Percentiles rank a stretch among this genome's conserved stretches.
phyloP scores from a whole-genome alignment of 2,113 vertebrate species.

The Rana temporaria region DNA sequence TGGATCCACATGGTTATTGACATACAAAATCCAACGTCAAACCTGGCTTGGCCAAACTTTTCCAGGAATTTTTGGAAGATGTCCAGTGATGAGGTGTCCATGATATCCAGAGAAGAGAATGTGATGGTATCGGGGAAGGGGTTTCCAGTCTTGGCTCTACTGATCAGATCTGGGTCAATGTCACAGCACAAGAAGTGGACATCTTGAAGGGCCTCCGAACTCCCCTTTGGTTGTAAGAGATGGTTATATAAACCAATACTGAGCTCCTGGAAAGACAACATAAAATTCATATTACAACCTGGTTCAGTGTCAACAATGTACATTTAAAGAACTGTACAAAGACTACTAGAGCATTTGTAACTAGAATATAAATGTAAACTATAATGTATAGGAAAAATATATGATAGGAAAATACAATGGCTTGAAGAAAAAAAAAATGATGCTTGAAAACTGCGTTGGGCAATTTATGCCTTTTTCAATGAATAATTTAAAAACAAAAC shows the following conservation, averaged over 20 bases:
- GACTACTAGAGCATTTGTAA: no score
- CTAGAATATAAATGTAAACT: no score
- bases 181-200: conserved; percentile 87
- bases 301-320: no score
- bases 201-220: conserved; percentile 45
- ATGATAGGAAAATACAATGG: no score
- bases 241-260: conserved; percentile 87
- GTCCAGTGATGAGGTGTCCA: conserved; percentile 64
- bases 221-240: conserved; percentile 67
- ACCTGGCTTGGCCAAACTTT: conserved; percentile 72
- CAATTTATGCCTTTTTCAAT: no score
- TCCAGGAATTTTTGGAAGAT: conserved; percentile 74
- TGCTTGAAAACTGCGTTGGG: no score
- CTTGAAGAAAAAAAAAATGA: no score
- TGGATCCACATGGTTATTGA: conserved; percentile 98
- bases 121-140: conserved; percentile 79
- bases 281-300: no score
- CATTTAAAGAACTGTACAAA: no score
- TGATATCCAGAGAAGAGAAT: conserved; percentile 86
- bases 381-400: no score
- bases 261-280: conserved; percentile 77
- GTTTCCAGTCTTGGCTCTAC: conserved; percentile 78
- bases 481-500: no score
- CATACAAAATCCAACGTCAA: conserved; percentile 87
- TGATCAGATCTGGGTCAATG: conserved; percentile 82